These are phyloP conservation scores for Percopsis transmontana DNA, from an alignment of 2,113 vertebrate species.

Conservation along the genomic window DNA sequence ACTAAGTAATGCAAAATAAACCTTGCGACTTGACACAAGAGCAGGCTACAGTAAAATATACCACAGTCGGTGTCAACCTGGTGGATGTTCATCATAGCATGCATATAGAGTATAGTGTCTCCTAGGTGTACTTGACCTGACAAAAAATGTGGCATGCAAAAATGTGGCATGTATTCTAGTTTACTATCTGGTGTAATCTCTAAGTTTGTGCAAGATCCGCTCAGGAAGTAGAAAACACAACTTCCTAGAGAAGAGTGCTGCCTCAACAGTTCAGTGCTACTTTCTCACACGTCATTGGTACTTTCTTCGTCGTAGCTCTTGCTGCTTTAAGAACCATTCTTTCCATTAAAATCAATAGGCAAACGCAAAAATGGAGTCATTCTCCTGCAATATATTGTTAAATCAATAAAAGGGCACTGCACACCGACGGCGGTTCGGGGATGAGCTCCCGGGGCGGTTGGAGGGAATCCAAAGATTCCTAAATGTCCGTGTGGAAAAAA, in stretches of 20 bases:
- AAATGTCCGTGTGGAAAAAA: conserved; percentile 5
- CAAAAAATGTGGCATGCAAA: conserved; percentile 28
- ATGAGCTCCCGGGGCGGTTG: conserved; percentile 17
- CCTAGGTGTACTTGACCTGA: conserved; percentile 12
- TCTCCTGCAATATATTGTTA: conserved; percentile 30
- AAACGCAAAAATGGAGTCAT: conserved; percentile 40
- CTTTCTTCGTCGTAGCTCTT: conserved; percentile 35
- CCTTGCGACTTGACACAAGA: conserved; percentile 16
- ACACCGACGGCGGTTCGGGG: conserved; percentile 12
- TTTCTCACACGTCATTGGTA: conserved; percentile 39
- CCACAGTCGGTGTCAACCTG: conserved; percentile 1
- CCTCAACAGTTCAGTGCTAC: conserved; percentile 46
- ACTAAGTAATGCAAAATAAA: conserved; percentile 30
- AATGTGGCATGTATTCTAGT: conserved; percentile 19
- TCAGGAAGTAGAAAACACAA: conserved; percentile 34
- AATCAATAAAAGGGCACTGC: conserved; percentile 34
- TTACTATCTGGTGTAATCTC: conserved; percentile 53
- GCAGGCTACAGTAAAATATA: conserved; percentile 26
- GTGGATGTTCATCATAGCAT: conserved; percentile 2
- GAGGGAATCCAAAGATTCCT: conserved; percentile 23
- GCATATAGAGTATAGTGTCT: background rate
- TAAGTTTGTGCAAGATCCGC: conserved; percentile 14
- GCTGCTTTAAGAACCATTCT: conserved; percentile 12
- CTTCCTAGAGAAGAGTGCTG: conserved; percentile 34
- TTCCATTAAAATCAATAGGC: conserved; percentile 8